Percentiles rank a stretch among this genome's conserved stretches.
Evolutionary conservation across 2,797 vertebrate genomes (phyloP).

Genomic region (Valencia hispanica): DNA sequence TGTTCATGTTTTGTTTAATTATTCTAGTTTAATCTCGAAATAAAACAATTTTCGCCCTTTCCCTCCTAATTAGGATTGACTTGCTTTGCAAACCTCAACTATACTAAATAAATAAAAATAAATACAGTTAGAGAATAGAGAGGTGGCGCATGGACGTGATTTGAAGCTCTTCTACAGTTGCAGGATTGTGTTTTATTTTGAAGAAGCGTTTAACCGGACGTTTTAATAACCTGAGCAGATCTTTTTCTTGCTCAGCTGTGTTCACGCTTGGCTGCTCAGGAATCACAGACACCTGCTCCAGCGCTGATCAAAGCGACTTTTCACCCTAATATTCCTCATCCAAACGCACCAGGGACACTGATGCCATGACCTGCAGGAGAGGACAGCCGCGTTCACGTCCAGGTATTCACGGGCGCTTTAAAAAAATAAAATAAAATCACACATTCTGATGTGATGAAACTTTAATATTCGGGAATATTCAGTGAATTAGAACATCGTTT

Average conservation of each 20-base stretch:
- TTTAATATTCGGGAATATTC: neutral
- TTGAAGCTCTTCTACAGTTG: neutral
- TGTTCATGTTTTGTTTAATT: neutral
- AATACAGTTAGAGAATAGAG: neutral
- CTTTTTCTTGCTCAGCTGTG: constrained; percentile 19
- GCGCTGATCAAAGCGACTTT: neutral
- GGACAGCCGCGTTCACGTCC: constrained; percentile 38
- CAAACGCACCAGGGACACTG: neutral
- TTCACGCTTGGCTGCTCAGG: neutral
- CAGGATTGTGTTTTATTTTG: constrained; percentile 50
- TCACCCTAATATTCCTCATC: neutral
- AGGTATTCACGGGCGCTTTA: constrained; percentile 58
- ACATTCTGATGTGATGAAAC: neutral
- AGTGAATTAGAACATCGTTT: neutral
- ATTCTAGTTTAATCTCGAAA: neutral
- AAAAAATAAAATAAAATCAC: no score
- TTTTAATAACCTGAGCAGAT: constrained; percentile 37
- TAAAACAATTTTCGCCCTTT: neutral
- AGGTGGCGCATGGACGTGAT: no score
- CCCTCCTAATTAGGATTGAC: neutral
- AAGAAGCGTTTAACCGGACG: constrained; percentile 45
- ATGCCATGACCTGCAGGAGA: constrained; percentile 52
- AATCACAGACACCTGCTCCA: constrained; percentile 38
- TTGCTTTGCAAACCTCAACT: neutral
- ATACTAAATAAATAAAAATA: neutral